Evolutionary conservation across 1,140 invertebrate genomes (phyloP).

Genomic region (fruit fly (Drosophila melanogaster)): Release_6_plus_ISO1_MT NC_004354.4:1724501-1725000

Average conservation of each 20-base stretch:
- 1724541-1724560: conserved; percentile 82
- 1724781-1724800: conserved; percentile 59
- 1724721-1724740: conserved; percentile 47
- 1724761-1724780: conserved; percentile 19
- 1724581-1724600: conserved; percentile 9
- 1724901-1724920: conserved; percentile 10
- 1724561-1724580: conserved; percentile 73
- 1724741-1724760: not conserved
- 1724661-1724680: conserved; percentile 74
- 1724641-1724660: conserved; percentile 48
- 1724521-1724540: conserved; percentile 81
- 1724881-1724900: conserved; percentile 20
- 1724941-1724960: not conserved
- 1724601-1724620: not conserved
- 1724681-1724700: conserved; percentile 63
- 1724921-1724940: not conserved
- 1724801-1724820: conserved; percentile 56
- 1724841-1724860: conserved; percentile 47
- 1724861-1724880: not conserved
- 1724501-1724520: conserved; percentile 83
- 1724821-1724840: conserved; percentile 18
- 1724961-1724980: too few species aligned
- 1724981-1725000: too few species aligned
- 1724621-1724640: conserved; percentile 13
- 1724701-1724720: conserved; percentile 42